Conservation (phyloP, 2,113 vertebrate genomes). For the Copsychus sechellarum region DNA sequence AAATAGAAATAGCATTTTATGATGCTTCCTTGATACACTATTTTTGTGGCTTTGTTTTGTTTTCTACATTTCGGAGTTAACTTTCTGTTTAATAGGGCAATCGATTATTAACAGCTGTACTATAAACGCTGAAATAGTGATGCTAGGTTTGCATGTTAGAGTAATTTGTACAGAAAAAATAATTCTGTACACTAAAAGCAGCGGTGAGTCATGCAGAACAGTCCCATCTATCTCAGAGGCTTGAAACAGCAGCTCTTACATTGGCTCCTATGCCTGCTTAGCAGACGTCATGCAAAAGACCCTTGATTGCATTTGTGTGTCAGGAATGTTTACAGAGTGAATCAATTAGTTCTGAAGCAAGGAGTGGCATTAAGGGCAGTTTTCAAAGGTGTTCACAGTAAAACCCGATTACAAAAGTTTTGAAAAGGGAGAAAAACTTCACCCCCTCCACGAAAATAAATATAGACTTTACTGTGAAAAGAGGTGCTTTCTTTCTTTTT, state of each 20-base stretch:
- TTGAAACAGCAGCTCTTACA: not conserved
- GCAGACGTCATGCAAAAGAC: not conserved
- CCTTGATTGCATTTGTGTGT: not conserved
- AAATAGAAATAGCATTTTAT: not conserved
- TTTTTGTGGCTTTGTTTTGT: not conserved
- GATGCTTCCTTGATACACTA: not conserved
- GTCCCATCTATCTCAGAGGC: not conserved
- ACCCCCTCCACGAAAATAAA: not conserved
- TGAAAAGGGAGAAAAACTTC: not conserved
- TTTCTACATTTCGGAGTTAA: not conserved
- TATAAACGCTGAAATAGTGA: not conserved
- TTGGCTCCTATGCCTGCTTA: not conserved
- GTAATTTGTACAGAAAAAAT: not conserved
- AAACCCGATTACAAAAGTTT: not conserved
- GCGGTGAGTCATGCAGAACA: not conserved
- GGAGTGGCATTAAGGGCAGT: not conserved
- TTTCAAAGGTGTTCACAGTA: not conserved
- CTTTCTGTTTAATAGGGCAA: not conserved
- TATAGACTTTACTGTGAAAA: not conserved
- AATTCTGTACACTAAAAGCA: not conserved
- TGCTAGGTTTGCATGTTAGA: not conserved
- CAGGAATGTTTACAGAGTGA: constrained; percentile 7
- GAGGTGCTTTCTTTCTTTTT: not conserved
- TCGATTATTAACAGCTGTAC: not conserved
- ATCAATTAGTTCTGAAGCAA: not conserved